Base-by-base conservation (phyloP, 2,113 vertebrate genomes). In the Herpailurus yagouaroundi region DNA sequence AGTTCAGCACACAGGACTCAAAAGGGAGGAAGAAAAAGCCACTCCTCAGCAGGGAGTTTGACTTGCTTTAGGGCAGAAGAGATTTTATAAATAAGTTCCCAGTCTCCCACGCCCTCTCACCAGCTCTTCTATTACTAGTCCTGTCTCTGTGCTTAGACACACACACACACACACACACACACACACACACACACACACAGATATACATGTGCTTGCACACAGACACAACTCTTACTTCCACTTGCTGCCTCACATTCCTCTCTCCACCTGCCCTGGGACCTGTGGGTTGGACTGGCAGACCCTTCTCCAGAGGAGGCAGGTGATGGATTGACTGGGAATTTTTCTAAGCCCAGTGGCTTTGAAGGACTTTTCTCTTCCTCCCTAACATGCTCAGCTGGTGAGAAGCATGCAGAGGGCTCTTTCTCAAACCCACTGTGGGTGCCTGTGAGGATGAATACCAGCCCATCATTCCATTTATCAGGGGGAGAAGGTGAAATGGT, bases 61-160 rank as follows among this genome's bases (percentile, higher is more conserved):
- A 98, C 97, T 98, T 97, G 97, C 98, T 97, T 77, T 73, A 98
- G 97, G 97, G 97, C 95, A 97, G 97, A 96, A 91, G 95, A 95
- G 94, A 82, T 96, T 98, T 98, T 93, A 86, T 97, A 98, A 98
- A 98, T 96, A 97, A 98, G 97, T 96, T 93, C 96, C 83, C 97
- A 97, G 97, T 93, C 97, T 98, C 98, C 98, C 98, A 98, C 98
- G 98, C 97, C 95, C 98, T 98, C 97, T 97, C 6, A 16, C 97
- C 38, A 66, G 57, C 77, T 97, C 86, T 91, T 82, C 93, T 94
- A 15, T 96, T 93, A 76, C 96, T 73, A 86, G 91, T 48, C 38
- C 73, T 60, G 50, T 60, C 81, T 88, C 84, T 60, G 16, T 0
- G 10, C 63, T 87, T n/a, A 48, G 41, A 77, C 3, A 48, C 16